Evolutionary conservation across 2,888 invertebrate genomes (phyloP), one percentile per base, ranked within the genome.

Genomic region (Ditylenchus weischeri): DNA sequence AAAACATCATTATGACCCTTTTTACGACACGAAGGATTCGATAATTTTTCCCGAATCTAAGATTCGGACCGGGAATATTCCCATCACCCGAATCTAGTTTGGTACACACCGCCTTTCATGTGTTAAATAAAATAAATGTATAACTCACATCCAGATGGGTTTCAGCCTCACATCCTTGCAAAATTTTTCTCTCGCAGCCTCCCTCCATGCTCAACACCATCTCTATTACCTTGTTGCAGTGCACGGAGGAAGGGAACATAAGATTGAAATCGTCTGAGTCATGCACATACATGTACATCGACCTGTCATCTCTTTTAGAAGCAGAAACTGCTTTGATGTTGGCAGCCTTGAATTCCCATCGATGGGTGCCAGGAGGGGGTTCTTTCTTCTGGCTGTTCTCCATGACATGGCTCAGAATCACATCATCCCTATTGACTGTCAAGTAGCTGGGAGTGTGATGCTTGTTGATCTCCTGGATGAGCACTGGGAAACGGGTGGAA

Each of bases 261-360:
- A 98, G 92, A 88, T 96, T 95, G 86, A 98, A 98, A 85, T 96
- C 95, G 82, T 95, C 94, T 0, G 94, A 94, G 84, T 94, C 91
- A 84, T 93, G 91, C 48, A 98, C 96, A 84, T 98, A 99, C 63
- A 63, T 63, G 19, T 50, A 63, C 50, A 63, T 63, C 10, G 51
- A 23, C 18, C 95, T 88, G 82, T 93, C 92, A 84, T 98, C 96
- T 54, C 94, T 88, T 85, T 94, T 95, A 85, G 94, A 96, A 70
- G 93, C 78, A 5, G 80, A 79, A 74, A 93, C 90, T 78, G 91
- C 90, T 76, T 92, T 88, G 73, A 94, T 92, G 87, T 90, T 89
- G 71, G 90, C 89, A 0, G 92, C 90, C 0, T 90, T 90, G 85
- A 96, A 96, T 35, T 92, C 87, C 91, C 95, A 98, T 69, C 94